Base-by-base conservation (phyloP, 2,797 vertebrate genomes). In the Thaleichthys pacificus region DNA sequence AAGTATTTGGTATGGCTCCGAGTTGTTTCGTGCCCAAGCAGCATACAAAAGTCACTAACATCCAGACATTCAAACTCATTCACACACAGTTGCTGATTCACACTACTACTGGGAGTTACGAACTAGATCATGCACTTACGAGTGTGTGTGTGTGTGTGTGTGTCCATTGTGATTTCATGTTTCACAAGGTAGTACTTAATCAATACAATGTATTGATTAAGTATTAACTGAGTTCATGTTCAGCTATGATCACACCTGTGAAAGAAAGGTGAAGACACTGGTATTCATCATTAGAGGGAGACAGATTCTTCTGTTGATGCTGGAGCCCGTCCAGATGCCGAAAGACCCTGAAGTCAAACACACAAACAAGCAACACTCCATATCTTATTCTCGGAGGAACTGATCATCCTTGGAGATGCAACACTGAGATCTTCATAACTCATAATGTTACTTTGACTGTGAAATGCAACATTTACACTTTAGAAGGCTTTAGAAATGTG, bases 281-380 rank as follows among this genome's bases (percentile, higher is more conserved):
- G n/a, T 51, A n/a, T 57, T 49, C 63, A 14, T 68, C 86, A 83
- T 73, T 62, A 87, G 86, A 78, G 81, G 80, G 84, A 75, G 81
- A 83, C 80, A 81, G 49, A 68, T 61, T 61, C 77, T 77, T 8
- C 49, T 19, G 14, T 30, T 28, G 17, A 54, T 4, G 19, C 51
- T 17, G 15, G 3, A 56, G 5, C 17, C 4, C 19, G 19, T 56
- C 32, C 32, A 35, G 32, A 35, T 35, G 7, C 6, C 1, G 7
- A 35, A 35, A 35, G 32, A 7, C 60, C 28, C 22, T 42, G 32
- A 49, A 47, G 15, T 21, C 3, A 12, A 61, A 54, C 62, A 71
- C 28, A 0, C 49, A 71, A 38, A 1, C 49, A 66, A 21, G 28
- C n/a, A 22, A n/a, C 24, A 22, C 61, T 56, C 15, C 4, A n/a